Percentiles rank a stretch among this genome's conserved stretches.
phyloP scores from a whole-genome alignment of 2,797 vertebrate genomes.

The Buphagus erythrorhynchus region DNA sequence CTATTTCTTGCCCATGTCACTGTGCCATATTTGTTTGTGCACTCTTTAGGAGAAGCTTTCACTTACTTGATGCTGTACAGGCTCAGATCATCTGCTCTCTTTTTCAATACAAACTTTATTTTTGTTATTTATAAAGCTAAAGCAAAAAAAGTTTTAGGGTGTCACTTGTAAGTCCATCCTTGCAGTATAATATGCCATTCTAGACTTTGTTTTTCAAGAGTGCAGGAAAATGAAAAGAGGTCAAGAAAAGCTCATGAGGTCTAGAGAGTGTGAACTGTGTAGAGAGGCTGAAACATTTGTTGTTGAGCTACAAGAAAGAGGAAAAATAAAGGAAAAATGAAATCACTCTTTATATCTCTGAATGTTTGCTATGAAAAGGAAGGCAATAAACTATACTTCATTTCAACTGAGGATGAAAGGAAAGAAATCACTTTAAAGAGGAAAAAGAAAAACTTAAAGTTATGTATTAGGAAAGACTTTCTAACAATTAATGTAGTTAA shows the following conservation, averaged over 20 bases:
- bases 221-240: background rate
- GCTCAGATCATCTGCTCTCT: background rate
- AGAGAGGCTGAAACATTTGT: background rate
- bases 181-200: background rate
- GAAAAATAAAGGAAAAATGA: background rate
- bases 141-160: background rate
- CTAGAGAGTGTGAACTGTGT: background rate
- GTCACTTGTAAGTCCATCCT: background rate
- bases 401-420: background rate
- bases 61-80: rapidly evolving
- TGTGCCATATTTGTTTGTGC: background rate
- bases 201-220: background rate
- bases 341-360: background rate
- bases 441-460: background rate
- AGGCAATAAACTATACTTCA: background rate
- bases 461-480: background rate
- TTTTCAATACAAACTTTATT: background rate
- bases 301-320: background rate
- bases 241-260: background rate
- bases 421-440: background rate
- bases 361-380: background rate
- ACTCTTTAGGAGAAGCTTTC: background rate
- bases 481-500: background rate
- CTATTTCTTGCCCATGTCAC: background rate
- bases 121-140: background rate